Evolutionary conservation across 1,140 invertebrate species (phyloP).

Genomic region (Acyrthosiphon pisum): DNA sequence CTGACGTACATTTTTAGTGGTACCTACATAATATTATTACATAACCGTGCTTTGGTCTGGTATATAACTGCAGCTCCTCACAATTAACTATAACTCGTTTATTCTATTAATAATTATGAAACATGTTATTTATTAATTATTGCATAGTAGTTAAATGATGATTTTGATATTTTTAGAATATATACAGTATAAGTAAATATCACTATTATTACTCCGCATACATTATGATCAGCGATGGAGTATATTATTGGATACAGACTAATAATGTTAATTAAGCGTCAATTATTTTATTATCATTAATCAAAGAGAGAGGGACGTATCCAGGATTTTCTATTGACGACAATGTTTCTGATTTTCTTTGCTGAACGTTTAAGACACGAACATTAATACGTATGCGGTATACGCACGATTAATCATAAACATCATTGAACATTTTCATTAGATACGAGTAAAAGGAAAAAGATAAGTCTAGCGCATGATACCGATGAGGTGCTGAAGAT

Average conservation of each 20-base stretch:
- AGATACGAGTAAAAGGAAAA: neutral
- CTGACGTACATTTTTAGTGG: neutral
- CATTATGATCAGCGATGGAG: neutral
- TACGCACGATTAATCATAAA: constrained; percentile 25
- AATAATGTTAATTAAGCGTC: neutral
- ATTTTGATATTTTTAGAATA: neutral
- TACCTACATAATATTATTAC: neutral
- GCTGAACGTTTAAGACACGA: neutral
- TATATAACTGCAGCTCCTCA: neutral
- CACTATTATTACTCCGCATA: neutral
- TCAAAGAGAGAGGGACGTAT: neutral
- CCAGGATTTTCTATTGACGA: neutral
- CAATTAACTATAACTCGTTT: neutral
- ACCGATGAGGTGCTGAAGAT: neutral
- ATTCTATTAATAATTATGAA: neutral
- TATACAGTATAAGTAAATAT: neutral
- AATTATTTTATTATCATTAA: constrained; percentile 23
- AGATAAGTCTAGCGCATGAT: neutral
- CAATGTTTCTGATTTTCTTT: neutral
- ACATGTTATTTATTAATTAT: neutral
- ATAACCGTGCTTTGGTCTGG: neutral
- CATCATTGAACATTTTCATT: constrained; percentile 25
- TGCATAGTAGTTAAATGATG: neutral
- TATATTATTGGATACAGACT: neutral
- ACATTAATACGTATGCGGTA: neutral